Evolutionary conservation across 2,797 vertebrate genomes (phyloP).

Genomic region (Phrynocephalus forsythii): DNA sequence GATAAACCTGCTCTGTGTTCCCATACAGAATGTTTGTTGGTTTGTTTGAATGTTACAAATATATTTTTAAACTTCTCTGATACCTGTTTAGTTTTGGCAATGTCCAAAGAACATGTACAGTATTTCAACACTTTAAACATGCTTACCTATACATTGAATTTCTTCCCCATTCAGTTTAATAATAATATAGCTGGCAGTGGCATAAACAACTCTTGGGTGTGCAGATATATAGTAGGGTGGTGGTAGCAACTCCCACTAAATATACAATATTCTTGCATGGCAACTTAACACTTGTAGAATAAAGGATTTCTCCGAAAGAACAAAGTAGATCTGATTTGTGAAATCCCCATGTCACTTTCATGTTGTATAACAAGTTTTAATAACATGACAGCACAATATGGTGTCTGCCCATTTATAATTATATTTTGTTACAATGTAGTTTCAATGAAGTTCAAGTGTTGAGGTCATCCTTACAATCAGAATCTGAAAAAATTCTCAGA

Average conservation of each 20-base stretch:
- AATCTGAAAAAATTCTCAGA: not conserved
- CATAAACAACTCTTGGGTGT: accelerated
- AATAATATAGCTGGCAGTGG: not conserved
- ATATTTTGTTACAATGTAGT: not conserved
- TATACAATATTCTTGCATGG: not conserved
- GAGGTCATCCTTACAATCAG: accelerated
- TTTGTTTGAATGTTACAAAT: conserved; percentile 38
- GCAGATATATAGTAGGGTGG: not conserved
- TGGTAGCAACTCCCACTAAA: not conserved
- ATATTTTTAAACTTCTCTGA: conserved; percentile 46
- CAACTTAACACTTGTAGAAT: not conserved
- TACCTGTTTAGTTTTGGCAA: conserved; percentile 49
- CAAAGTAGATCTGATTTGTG: not conserved
- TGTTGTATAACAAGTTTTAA: not conserved
- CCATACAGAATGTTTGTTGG: conserved; percentile 13
- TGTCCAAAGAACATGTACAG: conserved; percentile 45
- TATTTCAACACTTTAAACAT: conserved; percentile 24
- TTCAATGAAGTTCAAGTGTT: not conserved
- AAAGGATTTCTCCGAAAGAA: not conserved
- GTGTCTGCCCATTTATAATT: not conserved
- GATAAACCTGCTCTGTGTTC: conserved; percentile 38
- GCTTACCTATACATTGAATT: not conserved
- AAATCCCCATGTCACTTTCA: not conserved
- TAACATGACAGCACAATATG: accelerated
- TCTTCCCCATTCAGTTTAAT: not conserved